phyloP scores from a whole-genome alignment of 2,888 invertebrate genomes.

The Drosophila neonasuta region DNA sequence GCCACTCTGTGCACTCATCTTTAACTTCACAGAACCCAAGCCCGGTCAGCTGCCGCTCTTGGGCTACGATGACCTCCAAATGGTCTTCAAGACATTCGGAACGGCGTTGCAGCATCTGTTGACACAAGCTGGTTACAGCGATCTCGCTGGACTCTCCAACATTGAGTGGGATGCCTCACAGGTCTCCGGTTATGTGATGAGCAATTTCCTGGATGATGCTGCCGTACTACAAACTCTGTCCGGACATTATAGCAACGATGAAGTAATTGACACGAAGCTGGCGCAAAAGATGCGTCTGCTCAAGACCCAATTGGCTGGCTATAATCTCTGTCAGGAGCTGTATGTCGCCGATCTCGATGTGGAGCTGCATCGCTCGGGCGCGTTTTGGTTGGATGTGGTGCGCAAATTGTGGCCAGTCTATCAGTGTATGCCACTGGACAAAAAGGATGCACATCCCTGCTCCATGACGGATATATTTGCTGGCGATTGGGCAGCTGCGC shows the following conservation, averaged over 20 bases:
- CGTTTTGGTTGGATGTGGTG: conserved; percentile 92
- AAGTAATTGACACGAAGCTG: conserved; percentile 86
- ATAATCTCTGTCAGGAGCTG: conserved; percentile 90
- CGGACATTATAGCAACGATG: conserved; percentile 88
- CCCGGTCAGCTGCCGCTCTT: conserved; percentile 87
- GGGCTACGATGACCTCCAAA: conserved; percentile 88
- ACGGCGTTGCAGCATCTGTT: conserved; percentile 92
- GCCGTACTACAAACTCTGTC: conserved; percentile 85
- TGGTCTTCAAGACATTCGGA: conserved; percentile 93
- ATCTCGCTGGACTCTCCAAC: conserved; percentile 92
- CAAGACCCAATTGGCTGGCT: conserved; percentile 89
- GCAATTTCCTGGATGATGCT: conserved; percentile 89
- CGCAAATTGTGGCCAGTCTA: conserved; percentile 91
- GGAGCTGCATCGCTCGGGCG: conserved; percentile 88
- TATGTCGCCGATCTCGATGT: conserved; percentile 92
- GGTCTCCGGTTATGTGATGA: conserved; percentile 91
- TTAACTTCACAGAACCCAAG: conserved; percentile 88
- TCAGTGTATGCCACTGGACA: conserved; percentile 88
- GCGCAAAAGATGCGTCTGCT: conserved; percentile 86
- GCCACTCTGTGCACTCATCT: conserved; percentile 91
- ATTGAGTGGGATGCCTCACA: conserved; percentile 97
- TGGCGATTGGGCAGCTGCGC: conserved; percentile 92
- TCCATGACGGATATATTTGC: conserved; percentile 92
- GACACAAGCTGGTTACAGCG: conserved; percentile 90
- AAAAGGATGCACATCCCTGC: conserved; percentile 92